Conservation (phyloP, 1,140 invertebrate species). For the Ptiloglossa arizonensis region DNA sequence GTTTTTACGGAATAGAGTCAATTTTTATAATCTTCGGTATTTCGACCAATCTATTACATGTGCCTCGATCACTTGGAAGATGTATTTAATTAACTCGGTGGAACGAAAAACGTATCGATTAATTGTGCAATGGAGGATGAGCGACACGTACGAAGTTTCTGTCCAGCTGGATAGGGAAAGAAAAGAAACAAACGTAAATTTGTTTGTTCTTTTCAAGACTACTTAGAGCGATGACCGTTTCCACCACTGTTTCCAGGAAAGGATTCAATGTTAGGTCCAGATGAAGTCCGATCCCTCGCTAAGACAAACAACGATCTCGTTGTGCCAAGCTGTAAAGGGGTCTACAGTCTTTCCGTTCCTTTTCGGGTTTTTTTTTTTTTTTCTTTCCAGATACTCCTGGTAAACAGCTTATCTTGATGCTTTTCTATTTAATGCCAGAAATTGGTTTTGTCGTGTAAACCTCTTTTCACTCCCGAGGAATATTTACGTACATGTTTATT, state of each 20-base stretch:
- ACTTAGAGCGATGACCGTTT: slow-evolving; percentile 54
- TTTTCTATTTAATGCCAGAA: slow-evolving; percentile 51
- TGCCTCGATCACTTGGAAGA: too few relatives aligned
- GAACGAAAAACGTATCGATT: slow-evolving; percentile 11
- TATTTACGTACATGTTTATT: not conserved
- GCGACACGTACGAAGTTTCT: slow-evolving; percentile 1
- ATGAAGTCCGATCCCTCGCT: slow-evolving; percentile 34
- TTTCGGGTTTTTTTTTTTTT: slow-evolving; percentile 26
- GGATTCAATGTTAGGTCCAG: slow-evolving; percentile 45
- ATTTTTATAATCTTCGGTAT: not conserved
- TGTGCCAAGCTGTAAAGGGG: slow-evolving; percentile 55
- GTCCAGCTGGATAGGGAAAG: not conserved
- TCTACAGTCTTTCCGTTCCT: slow-evolving; percentile 49
- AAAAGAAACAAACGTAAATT: slow-evolving; percentile 40
- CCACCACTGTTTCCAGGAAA: slow-evolving; percentile 51
- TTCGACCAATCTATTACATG: too few relatives aligned
- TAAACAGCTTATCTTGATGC: slow-evolving; percentile 60
- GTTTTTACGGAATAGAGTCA: not conserved
- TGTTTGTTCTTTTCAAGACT: too few relatives aligned
- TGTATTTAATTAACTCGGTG: not conserved
- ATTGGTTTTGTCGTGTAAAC: slow-evolving; percentile 30
- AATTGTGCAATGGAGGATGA: not conserved
- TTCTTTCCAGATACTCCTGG: slow-evolving; percentile 14
- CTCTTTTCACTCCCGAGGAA: not conserved
- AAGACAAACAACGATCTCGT: slow-evolving; percentile 65